Conservation (phyloP, 1,140 invertebrate species). For the Telenomus remus region DNA sequence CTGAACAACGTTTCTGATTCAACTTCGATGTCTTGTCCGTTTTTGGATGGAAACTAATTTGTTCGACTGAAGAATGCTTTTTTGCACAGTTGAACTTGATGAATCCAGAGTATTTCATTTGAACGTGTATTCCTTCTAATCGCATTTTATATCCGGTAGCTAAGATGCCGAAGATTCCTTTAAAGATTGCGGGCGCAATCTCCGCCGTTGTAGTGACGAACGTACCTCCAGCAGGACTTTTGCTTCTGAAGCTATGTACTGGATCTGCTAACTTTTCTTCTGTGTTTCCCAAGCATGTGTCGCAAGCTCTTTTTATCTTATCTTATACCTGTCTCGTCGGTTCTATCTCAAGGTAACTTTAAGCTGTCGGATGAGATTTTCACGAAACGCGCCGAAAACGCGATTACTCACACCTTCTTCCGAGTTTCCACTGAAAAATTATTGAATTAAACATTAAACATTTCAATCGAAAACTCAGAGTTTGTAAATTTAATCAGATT, state of each 20-base stretch:
- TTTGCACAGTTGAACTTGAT: conserved; percentile 48
- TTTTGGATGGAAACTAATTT: conserved; percentile 2
- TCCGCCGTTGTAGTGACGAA: conserved; percentile 67
- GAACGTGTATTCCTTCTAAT: conserved; percentile 49
- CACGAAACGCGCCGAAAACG: conserved; percentile 60
- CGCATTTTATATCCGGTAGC: conserved; percentile 56
- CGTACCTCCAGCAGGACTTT: conserved; percentile 63
- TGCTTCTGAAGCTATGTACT: conserved; percentile 42
- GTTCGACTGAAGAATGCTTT: conserved; percentile 20
- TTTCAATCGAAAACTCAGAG: too few relatives aligned
- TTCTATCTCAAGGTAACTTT: conserved; percentile 60
- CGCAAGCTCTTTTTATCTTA: conserved; percentile 50
- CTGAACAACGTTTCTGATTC: background rate
- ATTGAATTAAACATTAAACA: too few relatives aligned
- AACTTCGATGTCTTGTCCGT: background rate
- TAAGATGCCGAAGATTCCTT: conserved; percentile 72
- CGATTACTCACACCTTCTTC: conserved; percentile 26
- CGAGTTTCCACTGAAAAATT: too few relatives aligned
- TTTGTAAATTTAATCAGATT: too few relatives aligned
- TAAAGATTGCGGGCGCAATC: conserved; percentile 71
- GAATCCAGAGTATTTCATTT: conserved; percentile 54
- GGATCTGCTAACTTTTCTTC: conserved; percentile 53
- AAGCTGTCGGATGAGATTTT: conserved; percentile 68
- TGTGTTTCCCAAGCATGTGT: conserved; percentile 54
- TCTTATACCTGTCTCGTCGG: conserved; percentile 55